Evolutionary conservation across 2,113 vertebrate genomes (phyloP).

Genomic region (Myiopsitta monachus): DNA sequence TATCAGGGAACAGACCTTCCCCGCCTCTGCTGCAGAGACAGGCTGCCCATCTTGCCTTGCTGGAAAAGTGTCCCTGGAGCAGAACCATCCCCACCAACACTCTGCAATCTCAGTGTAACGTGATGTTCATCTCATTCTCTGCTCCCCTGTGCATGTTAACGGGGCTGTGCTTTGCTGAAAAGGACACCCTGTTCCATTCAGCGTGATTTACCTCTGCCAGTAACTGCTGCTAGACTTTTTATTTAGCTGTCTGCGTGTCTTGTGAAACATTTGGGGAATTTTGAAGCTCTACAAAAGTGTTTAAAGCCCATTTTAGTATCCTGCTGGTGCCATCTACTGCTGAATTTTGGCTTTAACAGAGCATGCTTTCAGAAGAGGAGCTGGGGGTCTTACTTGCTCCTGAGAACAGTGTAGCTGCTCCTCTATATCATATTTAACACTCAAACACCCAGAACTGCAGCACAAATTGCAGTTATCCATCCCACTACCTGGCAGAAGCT

Average conservation of each 20-base stretch:
- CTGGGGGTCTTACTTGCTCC: neutral
- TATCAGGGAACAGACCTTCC: neutral
- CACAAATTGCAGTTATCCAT: neutral
- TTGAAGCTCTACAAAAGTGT: neutral
- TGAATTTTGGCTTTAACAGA: neutral
- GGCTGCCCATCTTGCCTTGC: neutral
- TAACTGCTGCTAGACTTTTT: neutral
- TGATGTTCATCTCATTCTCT: fast-evolving
- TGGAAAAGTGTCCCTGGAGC: neutral
- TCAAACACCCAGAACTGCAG: neutral
- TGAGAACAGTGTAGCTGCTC: fast-evolving
- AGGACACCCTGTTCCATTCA: neutral
- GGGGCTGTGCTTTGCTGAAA: neutral
- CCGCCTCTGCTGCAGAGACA: neutral
- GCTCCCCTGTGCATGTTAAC: fast-evolving
- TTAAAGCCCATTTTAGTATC: neutral
- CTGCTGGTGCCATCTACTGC: slow-evolving; percentile 66
- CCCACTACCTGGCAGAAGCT: neutral
- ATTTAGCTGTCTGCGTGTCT: neutral
- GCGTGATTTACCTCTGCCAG: neutral
- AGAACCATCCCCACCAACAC: fast-evolving
- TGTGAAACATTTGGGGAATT: neutral
- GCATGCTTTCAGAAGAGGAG: neutral
- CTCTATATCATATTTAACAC: neutral
- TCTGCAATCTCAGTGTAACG: neutral